Evolutionary conservation across 1,140 invertebrate genomes (phyloP), one percentile per base, ranked within the genome.

Genomic region (Dermatophagoides farinae): DNA sequence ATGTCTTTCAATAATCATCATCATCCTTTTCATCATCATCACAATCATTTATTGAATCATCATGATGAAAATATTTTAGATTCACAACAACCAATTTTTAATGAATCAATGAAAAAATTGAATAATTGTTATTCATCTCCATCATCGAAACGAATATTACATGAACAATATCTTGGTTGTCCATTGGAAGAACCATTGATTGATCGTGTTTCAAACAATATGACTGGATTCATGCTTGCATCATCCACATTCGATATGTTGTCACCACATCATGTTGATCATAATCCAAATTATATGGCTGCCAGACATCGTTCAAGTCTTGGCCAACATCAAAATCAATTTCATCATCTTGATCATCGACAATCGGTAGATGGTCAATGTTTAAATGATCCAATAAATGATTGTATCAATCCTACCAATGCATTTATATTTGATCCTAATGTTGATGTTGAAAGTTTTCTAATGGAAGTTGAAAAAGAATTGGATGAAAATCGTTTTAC

Each of bases 401-500:
- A n/a, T 16, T 16, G 14, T 20, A 44, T 18, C 47, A 50, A 25
- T 23, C 12, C 14, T 23, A 44, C 31, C 53, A 55, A 18, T 38
- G 31, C 31, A 20, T 55, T 55, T 23, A 55, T 55, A 11, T 55
- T 55, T 14, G 31, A 55, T 55, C 53, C 53, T 12, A 39, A 40
- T 25, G 53, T 55, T 14, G 53, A 55, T 25, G 53, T 55, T 12
- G 53, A 55, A 25, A 38, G 25, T 20, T 55, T 55, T 25, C 14
- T 55, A 44, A 55, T 11, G 14, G 53, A 38, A 25, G 53, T 55
- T 20, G 53, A 55, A 40, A 55, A 55, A 25, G 53, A 55, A 23
- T 25, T 55, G 31, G 53, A 55, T 40, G 53, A 55, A 12, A 55
- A 55, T 25, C 25, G 53, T 44, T 55, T 41, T 44, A 25, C 53